Base-by-base conservation (phyloP, 2,888 invertebrate species). In the Chrysomela aeneicollis region DNA sequence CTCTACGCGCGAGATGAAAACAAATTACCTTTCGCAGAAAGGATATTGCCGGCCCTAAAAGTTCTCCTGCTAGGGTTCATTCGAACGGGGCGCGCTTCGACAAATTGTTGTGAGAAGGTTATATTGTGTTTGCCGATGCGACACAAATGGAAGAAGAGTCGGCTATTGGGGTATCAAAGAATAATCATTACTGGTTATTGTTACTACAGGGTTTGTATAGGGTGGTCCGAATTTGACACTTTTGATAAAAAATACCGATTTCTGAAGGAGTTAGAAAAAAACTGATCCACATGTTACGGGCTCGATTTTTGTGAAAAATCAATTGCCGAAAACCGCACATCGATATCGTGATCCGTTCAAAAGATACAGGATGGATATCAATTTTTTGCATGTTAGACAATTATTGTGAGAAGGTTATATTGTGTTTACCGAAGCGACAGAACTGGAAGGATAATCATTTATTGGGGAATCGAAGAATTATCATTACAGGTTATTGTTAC, bases 11-110 rank as follows among this genome's bases (percentile, higher is more conserved):
- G 75, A 76, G 80, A 81, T 81, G 81, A 80, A 81, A 81, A 81
- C 80, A 78, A 80, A 81, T 81, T 79, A 79, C 79, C 79, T 78
- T 79, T 77, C 78, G 79, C 79, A 15, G 78, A 77, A 79, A 79
- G 78, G 78, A 79, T 79, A 79, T 79, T 79, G 78, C 78, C 63
- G 71, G 72, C 74, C 77, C 77, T 78, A 78, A 77, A 78, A 77
- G 78, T 77, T 49, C 61, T 65, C 59, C 61, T 58, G 59, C 61
- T 65, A 9, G 26, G 26, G 26, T 61, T 65, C 58, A 65, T 65
- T 65, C 62, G 59, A 65, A 62, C 65, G n/a, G 54, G 59, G 21
- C 59, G 59, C 42, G 47, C 61, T 64, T 62, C 66, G 73, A 76
- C 76, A 77, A 78, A 78, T 77, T 77, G 77, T 74, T 76, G 74